Base-by-base conservation (phyloP, 2,113 vertebrate genomes). In the Nesogale talazaci region DNA sequence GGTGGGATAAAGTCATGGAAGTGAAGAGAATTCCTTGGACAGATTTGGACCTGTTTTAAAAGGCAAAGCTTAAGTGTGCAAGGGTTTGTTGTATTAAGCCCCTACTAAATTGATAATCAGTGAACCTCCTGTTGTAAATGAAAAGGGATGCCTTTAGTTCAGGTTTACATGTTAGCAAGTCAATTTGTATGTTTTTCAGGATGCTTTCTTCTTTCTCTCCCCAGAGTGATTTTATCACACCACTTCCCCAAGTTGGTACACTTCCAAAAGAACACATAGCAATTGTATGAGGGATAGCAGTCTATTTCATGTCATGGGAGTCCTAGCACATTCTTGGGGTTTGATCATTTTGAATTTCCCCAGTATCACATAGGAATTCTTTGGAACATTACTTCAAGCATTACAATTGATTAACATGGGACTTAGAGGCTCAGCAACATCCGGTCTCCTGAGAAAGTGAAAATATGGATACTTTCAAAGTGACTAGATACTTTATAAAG, bases 91-190 rank as follows among this genome's bases (percentile, higher is more conserved):
- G n/a, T 36, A 91, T 38, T n/a, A 70, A 83, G 65, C 40, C 6
- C 27, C 65, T 40, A 40, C 34, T 92, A 85, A 69, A 85, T 87
- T 94, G 92, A 90, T 84, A 91, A 79, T 79, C 70, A 86, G 57
- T 42, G 27, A 75, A 27, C 23, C 27, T 83, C 75, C 59, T 77
- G 59, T 38, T 67, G 59, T 72, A 93, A 90, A 80, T 29, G 52
- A 77, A 88, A 86, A 12, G 4, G 17, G 6, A 87, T 79, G 57
- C n/a, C 80, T 96, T 57, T 23, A 74, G 69, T 74, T 88, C 15
- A 77, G 3, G 34, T 80, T 88, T 31, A 72, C 56, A 72, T 56
- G 79, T 90, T 87, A 94, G 65, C 40, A 86, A 83, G 74, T 69
- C 34, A 69, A 70, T 67, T 75, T 76, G 6, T 11, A 19, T 75